These are phyloP conservation scores for Pammene fasciana DNA, from an alignment of 2,888 invertebrate genomes.

Conservation along the genomic window DNA sequence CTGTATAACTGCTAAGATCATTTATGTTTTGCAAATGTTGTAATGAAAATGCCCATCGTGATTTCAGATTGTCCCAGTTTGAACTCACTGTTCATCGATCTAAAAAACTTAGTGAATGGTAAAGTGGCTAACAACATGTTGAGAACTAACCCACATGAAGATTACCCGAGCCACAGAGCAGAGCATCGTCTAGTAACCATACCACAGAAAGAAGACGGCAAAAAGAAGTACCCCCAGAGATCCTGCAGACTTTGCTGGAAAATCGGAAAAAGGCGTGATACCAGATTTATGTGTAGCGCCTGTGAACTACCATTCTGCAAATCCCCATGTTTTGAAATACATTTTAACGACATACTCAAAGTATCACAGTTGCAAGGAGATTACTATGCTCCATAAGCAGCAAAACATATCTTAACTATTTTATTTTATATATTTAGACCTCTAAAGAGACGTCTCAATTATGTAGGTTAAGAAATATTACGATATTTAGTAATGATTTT, in stretches of 20 bases:
- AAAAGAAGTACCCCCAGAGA: constrained; percentile 81
- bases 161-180: constrained; percentile 61
- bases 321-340: constrained; percentile 78
- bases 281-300: constrained; percentile 78
- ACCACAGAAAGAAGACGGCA: constrained; percentile 82
- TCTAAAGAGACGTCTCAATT: constrained; percentile 53
- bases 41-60: constrained; percentile 83
- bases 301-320: constrained; percentile 81
- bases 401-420: constrained; percentile 46
- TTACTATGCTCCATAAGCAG: constrained; percentile 72
- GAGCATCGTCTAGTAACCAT: constrained; percentile 78
- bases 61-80: constrained; percentile 81
- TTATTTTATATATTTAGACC: constrained; percentile 43
- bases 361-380: constrained; percentile 74
- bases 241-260: constrained; percentile 81
- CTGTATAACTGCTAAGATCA: constrained; percentile 48
- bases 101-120: constrained; percentile 80
- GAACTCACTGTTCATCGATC: constrained; percentile 78
- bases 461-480: constrained; percentile 5
- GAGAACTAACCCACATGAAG: constrained; percentile 65
- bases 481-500: constrained; percentile 2
- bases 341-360: constrained; percentile 76
- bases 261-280: constrained; percentile 76
- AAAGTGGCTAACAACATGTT: constrained; percentile 68
- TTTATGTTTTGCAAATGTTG: constrained; percentile 51